phyloP scores from a whole-genome alignment of 1,140 invertebrate species.

The Drosophila micromelanica region DNA sequence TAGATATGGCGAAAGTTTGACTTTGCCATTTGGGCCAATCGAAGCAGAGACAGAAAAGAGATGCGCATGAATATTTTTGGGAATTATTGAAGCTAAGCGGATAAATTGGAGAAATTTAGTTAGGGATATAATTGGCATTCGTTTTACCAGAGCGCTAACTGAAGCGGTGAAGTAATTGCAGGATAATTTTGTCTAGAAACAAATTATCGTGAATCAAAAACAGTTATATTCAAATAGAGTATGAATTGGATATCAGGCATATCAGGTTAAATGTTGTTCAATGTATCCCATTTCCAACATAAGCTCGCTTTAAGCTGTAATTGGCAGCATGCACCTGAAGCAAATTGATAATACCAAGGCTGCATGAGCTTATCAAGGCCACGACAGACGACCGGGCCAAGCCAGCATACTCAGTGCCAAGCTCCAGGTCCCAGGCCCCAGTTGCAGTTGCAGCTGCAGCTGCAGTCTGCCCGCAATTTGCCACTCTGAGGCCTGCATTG shows the following conservation, averaged over 20 bases:
- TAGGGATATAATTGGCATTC: background rate
- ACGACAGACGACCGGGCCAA: conserved; percentile 14
- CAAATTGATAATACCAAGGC: conserved; percentile 42
- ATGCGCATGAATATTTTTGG: conserved; percentile 2
- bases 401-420: conserved; percentile 1
- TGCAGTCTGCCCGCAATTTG: no score
- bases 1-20: conserved; percentile 24
- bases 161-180: background rate
- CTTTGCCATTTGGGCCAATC: conserved; percentile 6
- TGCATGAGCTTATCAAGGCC: conserved; percentile 48
- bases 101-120: background rate
- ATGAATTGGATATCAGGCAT: no score
- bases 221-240: no score
- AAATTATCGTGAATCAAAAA: no score
- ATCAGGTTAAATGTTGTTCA: no score
- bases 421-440: background rate
- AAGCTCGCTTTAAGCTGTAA: conserved; percentile 3
- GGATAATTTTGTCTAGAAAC: no score
- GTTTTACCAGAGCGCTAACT: background rate
- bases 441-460: background rate
- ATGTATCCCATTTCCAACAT: background rate
- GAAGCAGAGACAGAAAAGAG: background rate
- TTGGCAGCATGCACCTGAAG: conserved; percentile 26
- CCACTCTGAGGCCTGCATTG: conserved; percentile 1
- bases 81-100: background rate